phyloP scores from a whole-genome alignment of 2,113 vertebrate species.

The Panurus biarmicus region DNA sequence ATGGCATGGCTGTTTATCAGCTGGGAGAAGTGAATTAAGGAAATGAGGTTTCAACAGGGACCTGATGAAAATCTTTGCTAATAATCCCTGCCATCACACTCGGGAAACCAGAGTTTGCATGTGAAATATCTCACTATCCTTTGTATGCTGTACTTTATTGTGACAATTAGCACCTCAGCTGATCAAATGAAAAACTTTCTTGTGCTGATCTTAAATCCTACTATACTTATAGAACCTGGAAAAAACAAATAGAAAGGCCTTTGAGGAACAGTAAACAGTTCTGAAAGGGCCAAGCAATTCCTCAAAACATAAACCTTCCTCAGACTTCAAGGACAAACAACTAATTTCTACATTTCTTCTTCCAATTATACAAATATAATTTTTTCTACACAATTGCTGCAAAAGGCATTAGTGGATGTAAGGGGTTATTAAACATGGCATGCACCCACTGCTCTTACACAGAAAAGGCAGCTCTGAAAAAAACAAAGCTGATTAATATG shows the following conservation, averaged over 20 bases:
- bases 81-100: neutral
- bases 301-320: neutral
- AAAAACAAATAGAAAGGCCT: slow-evolving; percentile 1
- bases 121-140: neutral
- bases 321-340: neutral
- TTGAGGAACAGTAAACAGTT: neutral
- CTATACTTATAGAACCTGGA: neutral
- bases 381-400: slow-evolving; percentile 63
- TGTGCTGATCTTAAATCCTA: neutral
- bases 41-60: neutral
- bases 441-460: slow-evolving; percentile 54
- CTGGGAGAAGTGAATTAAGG: neutral
- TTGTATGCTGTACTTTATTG: neutral
- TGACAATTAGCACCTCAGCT: neutral
- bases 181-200: neutral
- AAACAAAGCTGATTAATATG: slow-evolving; percentile 60
- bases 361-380: neutral
- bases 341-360: neutral
- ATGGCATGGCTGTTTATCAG: neutral
- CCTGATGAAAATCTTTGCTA: neutral
- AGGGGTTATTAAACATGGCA: slow-evolving; percentile 64
- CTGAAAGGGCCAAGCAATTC: neutral
- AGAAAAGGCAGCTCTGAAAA: slow-evolving; percentile 61
- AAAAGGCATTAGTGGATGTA: slow-evolving; percentile 53
- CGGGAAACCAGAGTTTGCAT: neutral